These are phyloP conservation scores for Pinna nobilis DNA, from an alignment of 1,140 invertebrate genomes.

Conservation along the genomic window DNA sequence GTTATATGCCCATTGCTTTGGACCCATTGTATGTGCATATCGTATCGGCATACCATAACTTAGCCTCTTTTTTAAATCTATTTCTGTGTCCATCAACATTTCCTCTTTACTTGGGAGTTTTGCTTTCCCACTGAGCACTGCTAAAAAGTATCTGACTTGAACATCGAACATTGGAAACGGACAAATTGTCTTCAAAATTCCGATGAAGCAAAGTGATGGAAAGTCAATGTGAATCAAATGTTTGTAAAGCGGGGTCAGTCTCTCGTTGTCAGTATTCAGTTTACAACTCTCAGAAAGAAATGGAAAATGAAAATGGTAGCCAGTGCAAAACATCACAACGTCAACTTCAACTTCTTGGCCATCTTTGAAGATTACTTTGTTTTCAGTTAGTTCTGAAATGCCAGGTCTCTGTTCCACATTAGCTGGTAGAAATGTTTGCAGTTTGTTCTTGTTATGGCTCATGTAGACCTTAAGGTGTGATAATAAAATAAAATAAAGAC, in stretches of 20 bases:
- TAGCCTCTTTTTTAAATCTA: slow-evolving; percentile 76
- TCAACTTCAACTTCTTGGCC: slow-evolving; percentile 79
- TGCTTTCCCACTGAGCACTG: slow-evolving; percentile 80
- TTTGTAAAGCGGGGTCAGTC: slow-evolving; percentile 89
- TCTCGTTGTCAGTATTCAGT: slow-evolving; percentile 84
- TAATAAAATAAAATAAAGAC: no score
- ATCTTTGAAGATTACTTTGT: slow-evolving; percentile 55
- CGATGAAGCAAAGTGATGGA: slow-evolving; percentile 86
- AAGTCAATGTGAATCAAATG: slow-evolving; percentile 87
- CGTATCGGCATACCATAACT: slow-evolving; percentile 78
- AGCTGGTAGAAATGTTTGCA: slow-evolving; percentile 52
- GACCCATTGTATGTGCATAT: slow-evolving; percentile 86
- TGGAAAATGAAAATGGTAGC: slow-evolving; percentile 88
- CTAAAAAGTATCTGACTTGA: slow-evolving; percentile 86
- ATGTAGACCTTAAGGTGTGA: slow-evolving; percentile 66
- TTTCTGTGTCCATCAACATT: slow-evolving; percentile 81
- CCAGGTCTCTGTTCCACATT: slow-evolving; percentile 65
- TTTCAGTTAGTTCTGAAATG: slow-evolving; percentile 46
- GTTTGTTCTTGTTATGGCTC: slow-evolving; percentile 60
- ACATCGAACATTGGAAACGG: slow-evolving; percentile 91
- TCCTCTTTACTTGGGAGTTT: slow-evolving; percentile 79
- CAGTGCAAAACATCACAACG: slow-evolving; percentile 87
- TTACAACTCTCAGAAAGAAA: slow-evolving; percentile 84
- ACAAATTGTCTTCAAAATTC: slow-evolving; percentile 86
- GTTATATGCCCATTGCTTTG: slow-evolving; percentile 81